phyloP scores from a whole-genome alignment of 1,140 invertebrate genomes.

The Aphis gossypii region DNA sequence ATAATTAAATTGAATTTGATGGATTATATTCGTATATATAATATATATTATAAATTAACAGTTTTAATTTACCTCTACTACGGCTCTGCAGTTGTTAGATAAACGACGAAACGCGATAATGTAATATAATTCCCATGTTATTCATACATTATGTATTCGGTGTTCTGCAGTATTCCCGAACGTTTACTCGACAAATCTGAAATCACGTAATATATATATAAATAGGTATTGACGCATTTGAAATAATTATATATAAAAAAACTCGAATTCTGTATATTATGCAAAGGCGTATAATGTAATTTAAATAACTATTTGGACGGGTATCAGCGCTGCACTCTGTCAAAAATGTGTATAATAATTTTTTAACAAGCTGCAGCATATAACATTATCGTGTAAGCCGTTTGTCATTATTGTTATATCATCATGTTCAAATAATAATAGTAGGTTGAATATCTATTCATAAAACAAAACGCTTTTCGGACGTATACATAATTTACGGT shows the following conservation, averaged over 20 bases:
- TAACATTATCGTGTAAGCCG: not conserved
- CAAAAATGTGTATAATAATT: not conserved
- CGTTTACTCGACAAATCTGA: not conserved
- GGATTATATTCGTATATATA: not conserved
- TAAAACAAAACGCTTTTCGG: conserved; percentile 2
- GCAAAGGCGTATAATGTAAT: not conserved
- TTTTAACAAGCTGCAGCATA: not conserved
- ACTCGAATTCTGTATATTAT: not conserved
- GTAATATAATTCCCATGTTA: not conserved
- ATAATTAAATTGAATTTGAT: conserved; percentile 29
- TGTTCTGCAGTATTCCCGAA: not conserved
- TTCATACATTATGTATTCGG: not conserved
- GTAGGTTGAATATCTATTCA: not conserved
- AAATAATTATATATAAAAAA: not conserved
- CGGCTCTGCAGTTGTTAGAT: not conserved
- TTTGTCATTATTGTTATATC: not conserved
- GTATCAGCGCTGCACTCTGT: not conserved
- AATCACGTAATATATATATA: not conserved
- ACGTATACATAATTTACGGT: conserved; percentile 16
- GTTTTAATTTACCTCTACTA: not conserved
- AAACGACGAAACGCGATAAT: not conserved
- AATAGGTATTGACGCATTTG: not conserved
- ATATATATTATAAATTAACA: not conserved
- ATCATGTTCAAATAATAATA: not conserved
- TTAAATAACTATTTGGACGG: not conserved